Percentiles rank a stretch among this genome's conserved stretches.
phyloP scores from a whole-genome alignment of 2,888 invertebrate genomes.

The Drosophila nigricruria region DNA sequence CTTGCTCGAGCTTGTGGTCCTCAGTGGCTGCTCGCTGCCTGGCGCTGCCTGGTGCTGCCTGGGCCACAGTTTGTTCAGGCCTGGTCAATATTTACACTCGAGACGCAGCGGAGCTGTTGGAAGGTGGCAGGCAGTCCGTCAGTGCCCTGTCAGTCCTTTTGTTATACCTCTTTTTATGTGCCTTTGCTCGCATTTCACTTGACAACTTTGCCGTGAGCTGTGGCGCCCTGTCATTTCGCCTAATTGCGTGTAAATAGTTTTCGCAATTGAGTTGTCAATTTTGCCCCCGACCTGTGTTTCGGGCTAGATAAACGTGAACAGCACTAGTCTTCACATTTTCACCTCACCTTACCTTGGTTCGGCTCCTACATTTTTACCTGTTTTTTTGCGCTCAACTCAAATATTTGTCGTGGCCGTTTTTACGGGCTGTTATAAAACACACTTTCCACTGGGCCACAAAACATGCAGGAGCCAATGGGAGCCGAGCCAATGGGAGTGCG shows the following conservation, averaged over 20 bases:
- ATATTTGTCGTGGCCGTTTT: slow-evolving; percentile 68
- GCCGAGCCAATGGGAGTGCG: slow-evolving; percentile 13
- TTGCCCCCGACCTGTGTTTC: slow-evolving; percentile 37
- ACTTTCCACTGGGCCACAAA: slow-evolving; percentile 19
- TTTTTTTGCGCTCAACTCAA: slow-evolving; percentile 56
- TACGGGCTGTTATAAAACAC: slow-evolving; percentile 52
- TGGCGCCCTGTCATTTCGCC: slow-evolving; percentile 54
- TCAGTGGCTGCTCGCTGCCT: slow-evolving; percentile 4
- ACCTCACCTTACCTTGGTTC: slow-evolving; percentile 19
- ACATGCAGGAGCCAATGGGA: slow-evolving; percentile 2
- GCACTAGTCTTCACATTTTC: slow-evolving; percentile 9
- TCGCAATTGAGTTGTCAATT: slow-evolving; percentile 78
- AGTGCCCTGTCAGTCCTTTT: slow-evolving; percentile 17
- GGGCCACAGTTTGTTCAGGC: slow-evolving; percentile 37
- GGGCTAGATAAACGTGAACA: slow-evolving; percentile 21
- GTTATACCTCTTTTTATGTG: slow-evolving; percentile 50
- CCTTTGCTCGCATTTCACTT: slow-evolving; percentile 39
- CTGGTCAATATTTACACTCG: slow-evolving; percentile 59
- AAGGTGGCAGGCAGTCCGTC: background rate
- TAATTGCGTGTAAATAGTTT: slow-evolving; percentile 78
- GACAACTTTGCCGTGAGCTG: slow-evolving; percentile 47
- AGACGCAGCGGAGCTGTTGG: slow-evolving; percentile 11
- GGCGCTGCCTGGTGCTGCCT: background rate
- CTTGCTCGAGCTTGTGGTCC: slow-evolving; percentile 2
- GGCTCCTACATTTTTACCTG: slow-evolving; percentile 48